Base-by-base conservation (phyloP, 2,797 vertebrate species). In the Micrastur ruficollis region DNA sequence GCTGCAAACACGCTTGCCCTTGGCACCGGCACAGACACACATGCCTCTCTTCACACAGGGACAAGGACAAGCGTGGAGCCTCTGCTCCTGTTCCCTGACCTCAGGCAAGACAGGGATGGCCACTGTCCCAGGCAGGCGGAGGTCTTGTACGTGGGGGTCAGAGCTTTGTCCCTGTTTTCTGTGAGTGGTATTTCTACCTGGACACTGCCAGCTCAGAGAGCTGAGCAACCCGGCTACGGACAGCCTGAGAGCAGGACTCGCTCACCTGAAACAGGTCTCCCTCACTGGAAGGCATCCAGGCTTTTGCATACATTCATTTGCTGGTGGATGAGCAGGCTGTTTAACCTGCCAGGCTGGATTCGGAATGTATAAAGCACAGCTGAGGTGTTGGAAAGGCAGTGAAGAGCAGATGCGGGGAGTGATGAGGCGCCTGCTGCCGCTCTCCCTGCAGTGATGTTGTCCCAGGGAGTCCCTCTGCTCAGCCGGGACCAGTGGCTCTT, bases 21-120 rank as follows among this genome's bases (percentile, higher is more conserved):
- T 7, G 2, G 73, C 55, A 40, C 0, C 0, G 49, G n/a, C 15
- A 66, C 4, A n/a, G 7, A 66, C 62, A 21, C n/a, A 34, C 19
- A 17, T 12, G 1, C 3, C 78, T 46, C 73, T 31, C 40, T 59
- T 66, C 67, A 8, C 1, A 4, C 2, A 5, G 75, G 18, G 32
- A 53, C 50, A 59, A 58, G 72, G 75, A 49, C 47, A 70, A 40
- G 56, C 0, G 3, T 3, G 19, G n/a, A 94, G 12, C 40, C 25
- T 55, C 80, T 59, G 90, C 44, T 74, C 52, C 90, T 36, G 34
- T 70, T 68, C 81, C 85, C 63, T 22, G 23, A 42, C 23, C 32
- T 20, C 1, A 0, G 11, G 19, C n/a, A 67, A 42, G 31, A 34
- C 59, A 40, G 25, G 55, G 14, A 29, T 2, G 1, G 80, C 27